Evolutionary conservation across 2,797 vertebrate genomes (phyloP).

Genomic region (Myotis daubentonii): DNA sequence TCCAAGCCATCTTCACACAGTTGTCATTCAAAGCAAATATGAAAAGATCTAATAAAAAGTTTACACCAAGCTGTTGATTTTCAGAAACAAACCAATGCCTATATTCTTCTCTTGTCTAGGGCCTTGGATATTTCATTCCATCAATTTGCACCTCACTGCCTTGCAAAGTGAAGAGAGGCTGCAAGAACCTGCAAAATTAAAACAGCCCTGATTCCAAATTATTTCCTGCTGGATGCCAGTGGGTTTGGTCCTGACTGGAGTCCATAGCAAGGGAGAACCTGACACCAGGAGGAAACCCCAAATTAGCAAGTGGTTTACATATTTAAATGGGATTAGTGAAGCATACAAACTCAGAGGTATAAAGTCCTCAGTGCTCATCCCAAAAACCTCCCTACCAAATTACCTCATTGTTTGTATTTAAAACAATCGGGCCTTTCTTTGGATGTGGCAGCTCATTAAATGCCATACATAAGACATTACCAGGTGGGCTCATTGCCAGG

Average conservation of each 20-base stretch:
- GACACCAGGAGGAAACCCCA: background rate
- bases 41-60: background rate
- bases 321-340: background rate
- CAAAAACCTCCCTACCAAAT: background rate
- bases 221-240: slow-evolving; percentile 17
- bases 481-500: background rate
- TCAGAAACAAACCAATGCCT: slow-evolving; percentile 3
- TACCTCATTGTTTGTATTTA: background rate
- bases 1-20: background rate
- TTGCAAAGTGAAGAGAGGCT: background rate
- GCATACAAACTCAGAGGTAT: background rate
- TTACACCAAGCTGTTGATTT: background rate
- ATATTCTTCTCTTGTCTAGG: background rate
- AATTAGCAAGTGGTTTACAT: slow-evolving; percentile 10
- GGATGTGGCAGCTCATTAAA: background rate
- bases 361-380: background rate
- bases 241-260: background rate
- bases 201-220: slow-evolving; percentile 27
- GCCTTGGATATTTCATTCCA: background rate
- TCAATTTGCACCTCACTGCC: background rate
- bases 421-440: background rate
- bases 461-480: background rate
- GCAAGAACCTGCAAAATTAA: slow-evolving; percentile 10
- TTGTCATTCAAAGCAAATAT: slow-evolving; percentile 22
- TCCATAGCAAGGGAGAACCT: background rate